These are phyloP conservation scores for Pterostichus niger DNA, from an alignment of 2,888 invertebrate genomes.

Conservation along the genomic window DNA sequence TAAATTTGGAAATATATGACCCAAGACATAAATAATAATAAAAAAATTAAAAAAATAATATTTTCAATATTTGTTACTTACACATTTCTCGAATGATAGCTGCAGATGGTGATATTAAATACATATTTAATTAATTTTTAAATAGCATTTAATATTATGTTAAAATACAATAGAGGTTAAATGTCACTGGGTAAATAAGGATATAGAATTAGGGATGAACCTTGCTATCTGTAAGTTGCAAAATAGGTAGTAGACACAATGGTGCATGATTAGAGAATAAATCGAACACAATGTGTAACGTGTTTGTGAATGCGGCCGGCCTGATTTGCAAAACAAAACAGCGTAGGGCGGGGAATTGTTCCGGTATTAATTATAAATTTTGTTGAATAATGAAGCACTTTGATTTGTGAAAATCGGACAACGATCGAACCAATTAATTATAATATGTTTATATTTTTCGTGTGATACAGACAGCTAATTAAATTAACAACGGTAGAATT, in stretches of 20 bases:
- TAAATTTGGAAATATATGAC: no score
- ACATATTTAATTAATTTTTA: no score
- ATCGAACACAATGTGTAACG: slow-evolving; percentile 7
- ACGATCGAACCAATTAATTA: slow-evolving; percentile 61
- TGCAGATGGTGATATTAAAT: no score
- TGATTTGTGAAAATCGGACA: slow-evolving; percentile 60
- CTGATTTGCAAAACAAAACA: slow-evolving; percentile 59
- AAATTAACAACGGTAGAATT: slow-evolving; percentile 65
- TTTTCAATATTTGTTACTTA: no score
- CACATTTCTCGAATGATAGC: no score
- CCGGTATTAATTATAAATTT: slow-evolving; percentile 62
- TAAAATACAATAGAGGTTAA: no score
- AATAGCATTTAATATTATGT: no score
- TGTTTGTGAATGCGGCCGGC: background rate
- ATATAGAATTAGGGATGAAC: no score
- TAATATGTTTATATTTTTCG: slow-evolving; percentile 65
- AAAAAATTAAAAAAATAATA: no score
- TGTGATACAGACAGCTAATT: slow-evolving; percentile 62
- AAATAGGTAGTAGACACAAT: slow-evolving; percentile 16
- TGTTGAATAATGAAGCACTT: slow-evolving; percentile 63
- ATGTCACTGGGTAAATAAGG: no score
- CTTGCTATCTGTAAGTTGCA: slow-evolving; percentile 3
- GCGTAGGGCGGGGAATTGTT: slow-evolving; percentile 46
- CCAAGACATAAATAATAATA: no score
- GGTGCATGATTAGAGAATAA: slow-evolving; percentile 5